Evolutionary conservation across 1,140 invertebrate genomes (phyloP), one percentile per base, ranked within the genome.

Genomic region (Manduca sexta): DNA sequence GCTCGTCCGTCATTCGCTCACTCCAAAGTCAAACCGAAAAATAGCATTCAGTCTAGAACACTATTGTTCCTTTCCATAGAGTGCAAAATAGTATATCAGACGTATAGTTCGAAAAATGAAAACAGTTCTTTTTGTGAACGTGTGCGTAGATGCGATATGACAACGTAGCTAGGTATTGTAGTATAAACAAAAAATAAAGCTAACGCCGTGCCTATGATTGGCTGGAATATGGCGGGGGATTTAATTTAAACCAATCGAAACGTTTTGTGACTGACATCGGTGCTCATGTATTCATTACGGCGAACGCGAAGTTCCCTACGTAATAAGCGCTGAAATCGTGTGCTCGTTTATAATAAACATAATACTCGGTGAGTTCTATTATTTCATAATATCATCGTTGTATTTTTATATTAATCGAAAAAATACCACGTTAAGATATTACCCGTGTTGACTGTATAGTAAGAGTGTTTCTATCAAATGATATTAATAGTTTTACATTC

Each of bases 281-380:
- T 59, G 57, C 58, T 72, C 66, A 53, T 67, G 59, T 75, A 74
- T 76, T 76, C 65, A 69, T 68, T 74, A 65, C 65, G 61, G 51
- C 64, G 66, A 79, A 64, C 67, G 65, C 72, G 71, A 82, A 80
- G 75, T 81, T 81, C 60, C 65, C 78, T 84, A 81, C 79, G 77
- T 79, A 83, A 84, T 84, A 84, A 81, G 81, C 78, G 72, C 81
- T 83, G 79, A 83, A 83, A 84, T 84, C 75, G 79, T 84, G 77
- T 84, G 77, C 60, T 72, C 72, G 56, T 70, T 70, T 63, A 45
- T 65, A 68, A 75, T 80, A 77, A 74, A 76, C 67, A 76, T 60
- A 50, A 62, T 66, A 67, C 63, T 67, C 55, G 78, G 80, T 84
- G 71, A 84, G 81, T 80, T 79, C 64, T 58, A 69, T 63, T 61